phyloP scores from a whole-genome alignment of 2,888 invertebrate genomes.

The Girardia tigrina region DNA sequence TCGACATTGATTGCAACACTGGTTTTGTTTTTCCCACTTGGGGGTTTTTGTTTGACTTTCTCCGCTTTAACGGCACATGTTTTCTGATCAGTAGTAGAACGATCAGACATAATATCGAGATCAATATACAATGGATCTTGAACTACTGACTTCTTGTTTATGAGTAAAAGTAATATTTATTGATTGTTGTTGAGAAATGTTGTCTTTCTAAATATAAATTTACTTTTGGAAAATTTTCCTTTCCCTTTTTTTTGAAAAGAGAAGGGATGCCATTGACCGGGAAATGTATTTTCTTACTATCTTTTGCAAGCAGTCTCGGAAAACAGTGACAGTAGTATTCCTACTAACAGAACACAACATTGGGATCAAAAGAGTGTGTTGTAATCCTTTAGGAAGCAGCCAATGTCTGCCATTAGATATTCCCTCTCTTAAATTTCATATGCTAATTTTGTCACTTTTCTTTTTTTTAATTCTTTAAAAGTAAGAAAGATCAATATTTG shows the following conservation, averaged over 20 bases:
- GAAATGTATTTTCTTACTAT: constrained; percentile 18
- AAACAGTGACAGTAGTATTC: background rate
- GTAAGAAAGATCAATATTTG: constrained; percentile 10
- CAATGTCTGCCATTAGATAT: constrained; percentile 20
- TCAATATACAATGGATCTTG: no score
- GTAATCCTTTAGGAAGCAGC: constrained; percentile 16
- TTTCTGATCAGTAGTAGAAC: background rate
- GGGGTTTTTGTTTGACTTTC: constrained; percentile 3
- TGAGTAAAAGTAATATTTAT: background rate
- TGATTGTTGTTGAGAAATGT: constrained; percentile 12
- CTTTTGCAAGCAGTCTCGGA: background rate
- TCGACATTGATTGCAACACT: constrained; percentile 11
- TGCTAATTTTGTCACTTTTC: constrained; percentile 23
- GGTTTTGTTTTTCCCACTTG: background rate
- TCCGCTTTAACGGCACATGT: background rate
- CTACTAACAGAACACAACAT: constrained; percentile 17
- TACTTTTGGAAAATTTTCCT: constrained; percentile 19
- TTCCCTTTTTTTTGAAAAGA: background rate
- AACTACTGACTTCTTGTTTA: background rate
- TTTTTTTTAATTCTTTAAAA: constrained; percentile 16
- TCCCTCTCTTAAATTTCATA: constrained; percentile 11
- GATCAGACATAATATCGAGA: background rate
- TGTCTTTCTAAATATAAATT: constrained; percentile 14
- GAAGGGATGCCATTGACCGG: constrained; percentile 8
- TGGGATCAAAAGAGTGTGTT: constrained; percentile 3